These are phyloP conservation scores for Rhagoletis zephyria DNA, from an alignment of 1,140 invertebrate genomes.

Conservation along the genomic window DNA sequence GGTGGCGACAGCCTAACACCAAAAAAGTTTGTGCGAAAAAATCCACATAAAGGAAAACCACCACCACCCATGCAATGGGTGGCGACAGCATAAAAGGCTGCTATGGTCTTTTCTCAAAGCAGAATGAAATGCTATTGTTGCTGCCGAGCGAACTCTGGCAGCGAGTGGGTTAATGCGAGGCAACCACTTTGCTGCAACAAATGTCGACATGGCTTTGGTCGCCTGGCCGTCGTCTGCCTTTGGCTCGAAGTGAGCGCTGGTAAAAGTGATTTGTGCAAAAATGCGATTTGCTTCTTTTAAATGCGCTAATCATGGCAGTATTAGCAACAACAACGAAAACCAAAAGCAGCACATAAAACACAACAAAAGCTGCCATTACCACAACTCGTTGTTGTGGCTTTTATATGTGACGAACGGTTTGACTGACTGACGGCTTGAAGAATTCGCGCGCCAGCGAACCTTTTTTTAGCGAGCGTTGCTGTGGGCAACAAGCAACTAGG, in stretches of 20 bases:
- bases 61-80: constrained; percentile 30
- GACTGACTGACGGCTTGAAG: not conserved
- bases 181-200: not conserved
- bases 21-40: not conserved
- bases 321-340: not conserved
- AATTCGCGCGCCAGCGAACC: constrained; percentile 20
- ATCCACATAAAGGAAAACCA: not conserved
- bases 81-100: not conserved
- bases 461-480: not conserved
- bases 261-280: constrained; percentile 32
- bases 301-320: constrained; percentile 42
- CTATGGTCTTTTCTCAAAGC: not conserved
- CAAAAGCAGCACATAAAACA: not conserved
- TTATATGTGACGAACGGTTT: not conserved
- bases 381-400: constrained; percentile 16
- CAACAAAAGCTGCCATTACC: constrained; percentile 42
- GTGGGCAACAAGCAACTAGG: not conserved
- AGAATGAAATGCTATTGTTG: not conserved
- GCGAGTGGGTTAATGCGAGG: not conserved
- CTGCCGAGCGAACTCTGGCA: not conserved
- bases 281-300: constrained; percentile 34
- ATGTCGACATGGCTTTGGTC: not conserved
- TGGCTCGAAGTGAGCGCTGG: not conserved
- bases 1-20: constrained; percentile 37
- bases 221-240: not conserved